These are phyloP conservation scores for Serrognathus titanus DNA, from an alignment of 2,888 invertebrate genomes.

Conservation along the genomic window DNA sequence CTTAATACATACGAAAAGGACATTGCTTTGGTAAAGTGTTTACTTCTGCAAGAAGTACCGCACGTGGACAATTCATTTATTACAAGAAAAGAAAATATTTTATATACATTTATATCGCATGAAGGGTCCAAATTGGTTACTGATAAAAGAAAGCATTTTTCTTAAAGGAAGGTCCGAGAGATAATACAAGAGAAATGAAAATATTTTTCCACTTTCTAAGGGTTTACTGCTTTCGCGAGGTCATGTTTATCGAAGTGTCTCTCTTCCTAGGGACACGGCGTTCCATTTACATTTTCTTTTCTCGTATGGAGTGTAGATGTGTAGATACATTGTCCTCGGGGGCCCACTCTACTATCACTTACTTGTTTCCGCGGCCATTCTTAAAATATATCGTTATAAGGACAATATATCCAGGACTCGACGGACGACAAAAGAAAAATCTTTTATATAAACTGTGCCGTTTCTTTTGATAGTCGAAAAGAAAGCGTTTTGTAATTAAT, in stretches of 20 bases:
- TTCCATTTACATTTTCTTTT: constrained; percentile 3
- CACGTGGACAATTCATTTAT: neutral
- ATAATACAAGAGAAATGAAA: constrained; percentile 1
- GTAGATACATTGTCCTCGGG: constrained; percentile 23
- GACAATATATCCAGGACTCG: constrained; percentile 14
- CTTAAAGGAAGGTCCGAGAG: neutral
- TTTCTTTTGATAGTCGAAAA: too few relatives aligned
- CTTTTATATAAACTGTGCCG: too few relatives aligned
- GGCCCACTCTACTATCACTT: constrained; percentile 31
- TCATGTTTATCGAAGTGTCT: neutral
- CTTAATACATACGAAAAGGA: too few relatives aligned
- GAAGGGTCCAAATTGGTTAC: neutral
- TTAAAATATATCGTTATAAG: constrained; percentile 17
- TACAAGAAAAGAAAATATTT: neutral
- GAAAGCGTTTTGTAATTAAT: too few relatives aligned
- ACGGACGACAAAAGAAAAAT: neutral
- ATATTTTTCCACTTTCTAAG: neutral
- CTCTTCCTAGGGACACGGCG: neutral
- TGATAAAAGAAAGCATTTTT: constrained; percentile 2
- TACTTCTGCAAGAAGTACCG: too few relatives aligned
- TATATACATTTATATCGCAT: neutral
- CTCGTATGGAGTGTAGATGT: neutral
- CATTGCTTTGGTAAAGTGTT: too few relatives aligned
- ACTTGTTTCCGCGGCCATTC: constrained; percentile 29
- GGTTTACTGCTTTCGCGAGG: neutral